Percentiles rank a stretch among this genome's conserved stretches.
These are phyloP conservation scores for Ruditapes philippinarum DNA, from an alignment of 1,140 invertebrate genomes.

Conservation along the genomic window DNA sequence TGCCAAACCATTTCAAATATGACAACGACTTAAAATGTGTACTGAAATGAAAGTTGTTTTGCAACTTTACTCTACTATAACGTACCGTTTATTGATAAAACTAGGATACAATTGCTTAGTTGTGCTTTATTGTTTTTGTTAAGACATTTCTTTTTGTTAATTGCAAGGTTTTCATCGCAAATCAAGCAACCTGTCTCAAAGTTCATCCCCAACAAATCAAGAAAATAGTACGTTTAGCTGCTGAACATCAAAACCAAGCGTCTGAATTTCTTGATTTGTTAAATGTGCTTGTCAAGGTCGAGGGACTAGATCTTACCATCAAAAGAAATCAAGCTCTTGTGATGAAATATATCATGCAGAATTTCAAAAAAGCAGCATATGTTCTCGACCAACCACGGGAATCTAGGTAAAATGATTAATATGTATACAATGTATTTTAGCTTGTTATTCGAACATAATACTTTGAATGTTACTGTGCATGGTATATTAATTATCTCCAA, in stretches of 20 bases:
- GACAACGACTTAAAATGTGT: too few species aligned
- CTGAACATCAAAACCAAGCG: constrained; percentile 82
- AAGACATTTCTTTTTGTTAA: too few species aligned
- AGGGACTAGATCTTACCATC: constrained; percentile 85
- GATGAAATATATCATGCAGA: constrained; percentile 87
- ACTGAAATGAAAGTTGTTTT: too few species aligned
- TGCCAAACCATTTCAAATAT: too few species aligned
- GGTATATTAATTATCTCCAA: too few species aligned
- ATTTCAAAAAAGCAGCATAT: constrained; percentile 85
- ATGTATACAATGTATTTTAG: too few species aligned
- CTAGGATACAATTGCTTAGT: too few species aligned
- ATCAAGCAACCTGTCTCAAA: constrained; percentile 85
- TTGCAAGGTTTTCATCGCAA: constrained; percentile 85
- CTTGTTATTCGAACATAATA: too few species aligned
- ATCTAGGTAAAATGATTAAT: constrained; percentile 69
- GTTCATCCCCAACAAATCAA: constrained; percentile 85
- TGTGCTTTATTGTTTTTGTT: too few species aligned
- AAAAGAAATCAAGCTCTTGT: constrained; percentile 86
- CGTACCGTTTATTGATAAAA: too few species aligned
- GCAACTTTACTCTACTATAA: too few species aligned
- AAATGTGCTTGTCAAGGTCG: constrained; percentile 85
- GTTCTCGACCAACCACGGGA: constrained; percentile 84
- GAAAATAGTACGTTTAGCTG: constrained; percentile 84
- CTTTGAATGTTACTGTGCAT: too few species aligned
- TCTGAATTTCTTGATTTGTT: constrained; percentile 86